A percentile compares a stretch with the other conserved stretches of the same genome.
phyloP scores from a whole-genome alignment of 2,797 vertebrate genomes.

The Sebastes aleutianus region DNA sequence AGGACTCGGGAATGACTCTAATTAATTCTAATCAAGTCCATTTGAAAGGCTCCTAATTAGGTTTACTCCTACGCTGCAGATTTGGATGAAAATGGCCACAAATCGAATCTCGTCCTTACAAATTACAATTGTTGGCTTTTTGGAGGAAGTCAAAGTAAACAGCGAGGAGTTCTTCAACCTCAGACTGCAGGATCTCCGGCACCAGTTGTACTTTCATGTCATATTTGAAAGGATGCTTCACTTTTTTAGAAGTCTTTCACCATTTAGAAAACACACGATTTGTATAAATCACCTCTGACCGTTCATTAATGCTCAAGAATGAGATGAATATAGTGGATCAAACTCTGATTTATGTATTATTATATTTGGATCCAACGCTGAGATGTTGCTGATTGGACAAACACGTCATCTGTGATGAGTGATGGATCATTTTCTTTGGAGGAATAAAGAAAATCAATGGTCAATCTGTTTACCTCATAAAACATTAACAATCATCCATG shows the following conservation, averaged over 20 bases:
- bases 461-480: not conserved
- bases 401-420: not conserved
- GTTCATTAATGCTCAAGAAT: not conserved
- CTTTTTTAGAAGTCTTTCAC: not conserved
- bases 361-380: not conserved
- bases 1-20: not conserved
- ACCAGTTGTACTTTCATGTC: not conserved
- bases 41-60: not conserved
- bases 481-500: not conserved
- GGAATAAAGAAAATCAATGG: not conserved
- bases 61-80: not conserved
- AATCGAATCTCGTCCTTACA: not conserved
- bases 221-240: not conserved
- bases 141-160: not conserved
- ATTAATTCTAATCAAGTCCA: not conserved
- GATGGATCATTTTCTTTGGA: not conserved
- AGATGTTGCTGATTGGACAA: not conserved
- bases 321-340: not conserved
- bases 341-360: not conserved
- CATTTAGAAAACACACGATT: not conserved
- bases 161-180: not conserved
- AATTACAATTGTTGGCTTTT: not conserved
- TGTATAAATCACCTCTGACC: too few species aligned
- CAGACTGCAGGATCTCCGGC: not conserved
- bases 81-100: not conserved